These are phyloP conservation scores for Limnephilus marmoratus DNA, from an alignment of 2,888 invertebrate genomes.

Conservation along the genomic window DNA sequence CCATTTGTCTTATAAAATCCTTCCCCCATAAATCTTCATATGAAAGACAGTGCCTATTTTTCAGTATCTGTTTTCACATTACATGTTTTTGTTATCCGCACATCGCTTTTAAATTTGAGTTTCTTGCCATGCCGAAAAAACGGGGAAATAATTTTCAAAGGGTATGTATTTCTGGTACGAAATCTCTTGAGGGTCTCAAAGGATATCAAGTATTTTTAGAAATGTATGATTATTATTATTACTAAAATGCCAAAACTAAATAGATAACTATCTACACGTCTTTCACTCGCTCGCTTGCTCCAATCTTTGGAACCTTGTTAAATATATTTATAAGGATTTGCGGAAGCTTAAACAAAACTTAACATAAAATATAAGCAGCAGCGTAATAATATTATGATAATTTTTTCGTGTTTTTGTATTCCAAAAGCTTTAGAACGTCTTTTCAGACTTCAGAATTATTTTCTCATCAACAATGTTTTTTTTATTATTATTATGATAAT, in stretches of 20 bases:
- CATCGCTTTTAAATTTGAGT: constrained; percentile 30
- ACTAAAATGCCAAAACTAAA: neutral
- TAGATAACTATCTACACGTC: neutral
- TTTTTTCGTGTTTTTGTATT: neutral
- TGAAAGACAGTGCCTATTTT: constrained; percentile 63
- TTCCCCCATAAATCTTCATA: constrained; percentile 64
- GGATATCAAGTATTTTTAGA: neutral
- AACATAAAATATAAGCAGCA: neutral
- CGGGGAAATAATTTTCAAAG: neutral
- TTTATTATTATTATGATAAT: neutral
- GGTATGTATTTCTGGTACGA: neutral
- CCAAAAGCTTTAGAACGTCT: neutral
- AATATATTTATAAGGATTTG: neutral
- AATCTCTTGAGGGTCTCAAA: neutral
- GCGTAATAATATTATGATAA: neutral
- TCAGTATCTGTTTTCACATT: constrained; percentile 61
- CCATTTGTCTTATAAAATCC: constrained; percentile 64
- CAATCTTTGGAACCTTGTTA: neutral
- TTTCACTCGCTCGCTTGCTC: neutral
- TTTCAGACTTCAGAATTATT: neutral
- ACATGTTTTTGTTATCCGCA: constrained; percentile 60
- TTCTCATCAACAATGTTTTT: neutral
- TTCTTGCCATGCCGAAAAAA: neutral
- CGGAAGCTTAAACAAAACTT: neutral
- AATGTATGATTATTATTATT: neutral